Base-by-base conservation (phyloP, 2,113 vertebrate species). In the Toxotes chatareus region DNA sequence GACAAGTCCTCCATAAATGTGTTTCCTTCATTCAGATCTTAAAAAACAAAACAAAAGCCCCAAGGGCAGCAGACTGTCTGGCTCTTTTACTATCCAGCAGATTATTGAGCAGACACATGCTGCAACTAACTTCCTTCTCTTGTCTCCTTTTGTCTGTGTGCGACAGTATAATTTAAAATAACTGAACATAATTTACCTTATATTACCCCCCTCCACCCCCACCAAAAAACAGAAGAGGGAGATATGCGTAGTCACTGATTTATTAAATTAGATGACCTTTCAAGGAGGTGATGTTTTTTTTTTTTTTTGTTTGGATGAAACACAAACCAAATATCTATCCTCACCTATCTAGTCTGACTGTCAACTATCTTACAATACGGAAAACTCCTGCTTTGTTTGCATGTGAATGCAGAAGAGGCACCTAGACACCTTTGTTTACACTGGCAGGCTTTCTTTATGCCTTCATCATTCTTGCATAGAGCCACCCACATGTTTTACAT, bases 1-100 rank as follows among this genome's bases (percentile, higher is more conserved):
- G 1, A 9, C 12, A 31, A 12, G 3, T 36, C 66, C 17, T 55
- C 42, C n/a, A 13, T 60, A 31, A 23, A 14, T 21, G 1, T 31
- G 46, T 72, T 63, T 46, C 46, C 21, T 27, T 36, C 12, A 73
- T 61, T 68, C 36, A 81, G 53, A 51, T 89, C 17, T 65, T 79
- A 21, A 19, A 17, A 70, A 68, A 5, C 51, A 51, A 11, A 73
- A 75, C 51, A 51, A 11, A 73, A 75, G 71, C 60, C 79, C 71
- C 3, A 16, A 44, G 73, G 85, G 68, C 38, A 84, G 67, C 68
- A 89, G 76, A 81, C 89, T 84, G 76, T 86, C 82, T 89, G 88
- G 31, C 76, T 74, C 80, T 74, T 32, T 42, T 1, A 34, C 36
- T 44, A 12, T 68, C 21, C 21, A 66, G 34, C 49, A 57, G 79